Evolutionary conservation across 2,797 vertebrate genomes (phyloP).

Genomic region (Myoxocephalus aenaeus): DNA sequence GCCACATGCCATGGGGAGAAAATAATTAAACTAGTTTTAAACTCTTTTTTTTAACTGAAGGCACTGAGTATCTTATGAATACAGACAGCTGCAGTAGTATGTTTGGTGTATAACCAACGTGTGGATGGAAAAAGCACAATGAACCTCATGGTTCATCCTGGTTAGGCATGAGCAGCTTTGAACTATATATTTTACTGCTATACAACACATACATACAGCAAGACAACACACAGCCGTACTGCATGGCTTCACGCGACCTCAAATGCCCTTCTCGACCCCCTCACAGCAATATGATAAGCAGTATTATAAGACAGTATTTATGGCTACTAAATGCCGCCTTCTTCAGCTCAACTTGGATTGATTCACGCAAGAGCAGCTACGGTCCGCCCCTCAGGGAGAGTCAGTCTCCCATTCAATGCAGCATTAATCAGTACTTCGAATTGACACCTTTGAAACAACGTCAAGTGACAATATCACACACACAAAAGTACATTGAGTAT

Average conservation of each 20-base stretch:
- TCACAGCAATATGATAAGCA: slow-evolving; percentile 33
- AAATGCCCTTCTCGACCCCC: slow-evolving; percentile 26
- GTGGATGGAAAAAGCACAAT: slow-evolving; percentile 14
- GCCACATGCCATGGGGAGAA: background rate
- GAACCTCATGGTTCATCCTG: slow-evolving; percentile 6
- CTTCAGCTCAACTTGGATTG: slow-evolving; percentile 47
- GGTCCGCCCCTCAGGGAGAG: slow-evolving; percentile 39
- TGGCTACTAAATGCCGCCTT: slow-evolving; percentile 36
- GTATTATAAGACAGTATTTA: slow-evolving; percentile 35
- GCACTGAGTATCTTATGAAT: background rate
- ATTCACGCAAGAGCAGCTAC: slow-evolving; percentile 35
- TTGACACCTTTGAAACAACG: slow-evolving; percentile 53
- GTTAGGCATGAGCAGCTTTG: slow-evolving; percentile 9
- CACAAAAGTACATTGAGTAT: slow-evolving; percentile 47
- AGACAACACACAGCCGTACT: background rate
- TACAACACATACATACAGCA: background rate
- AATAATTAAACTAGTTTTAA: slow-evolving; percentile 23
- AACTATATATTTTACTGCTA: slow-evolving; percentile 25
- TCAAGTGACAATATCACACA: slow-evolving; percentile 54
- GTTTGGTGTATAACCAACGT: background rate
- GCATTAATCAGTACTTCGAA: slow-evolving; percentile 62
- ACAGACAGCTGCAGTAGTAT: background rate
- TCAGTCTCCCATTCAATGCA: slow-evolving; percentile 45
- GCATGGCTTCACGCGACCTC: slow-evolving; percentile 35
- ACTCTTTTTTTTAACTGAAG: background rate